phyloP scores from a whole-genome alignment of 2,888 invertebrate species.

The Nomada fabriciana region DNA sequence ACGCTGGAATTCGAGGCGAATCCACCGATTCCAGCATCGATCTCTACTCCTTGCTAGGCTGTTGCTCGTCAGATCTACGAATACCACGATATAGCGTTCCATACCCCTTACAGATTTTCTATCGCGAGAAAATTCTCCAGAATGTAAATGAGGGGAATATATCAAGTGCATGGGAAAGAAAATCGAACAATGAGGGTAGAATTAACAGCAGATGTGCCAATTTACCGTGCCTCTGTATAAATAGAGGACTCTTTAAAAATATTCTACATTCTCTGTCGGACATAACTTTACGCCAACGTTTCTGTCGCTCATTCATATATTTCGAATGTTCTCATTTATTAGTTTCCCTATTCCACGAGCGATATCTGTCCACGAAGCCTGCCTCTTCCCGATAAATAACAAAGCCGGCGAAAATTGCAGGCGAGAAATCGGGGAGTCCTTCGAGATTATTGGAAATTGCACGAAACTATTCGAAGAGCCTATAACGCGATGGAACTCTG shows the following conservation, averaged over 20 bases:
- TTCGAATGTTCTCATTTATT: no score
- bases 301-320: no score
- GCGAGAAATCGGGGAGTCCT: no score
- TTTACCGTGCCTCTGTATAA: no score
- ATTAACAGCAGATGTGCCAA: no score
- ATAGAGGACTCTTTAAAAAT: no score
- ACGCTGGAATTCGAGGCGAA: constrained; percentile 63
- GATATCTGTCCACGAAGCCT: no score
- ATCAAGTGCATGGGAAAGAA: neutral
- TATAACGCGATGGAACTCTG: neutral
- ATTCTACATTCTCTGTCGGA: no score
- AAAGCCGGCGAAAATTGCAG: neutral
- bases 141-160: constrained; percentile 4
- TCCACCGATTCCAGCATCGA: constrained; percentile 53
- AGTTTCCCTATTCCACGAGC: no score
- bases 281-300: no score
- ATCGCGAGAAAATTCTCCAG: neutral
- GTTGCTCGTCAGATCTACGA: constrained; percentile 18
- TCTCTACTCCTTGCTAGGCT: constrained; percentile 6
- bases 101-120: neutral
- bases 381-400: no score
- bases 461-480: neutral
- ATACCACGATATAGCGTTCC: constrained; percentile 7
- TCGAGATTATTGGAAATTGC: neutral
- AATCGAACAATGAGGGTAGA: neutral